Base-by-base conservation (phyloP, 2,888 invertebrate genomes). In the Acanthosoma haemorrhoidale region DNA sequence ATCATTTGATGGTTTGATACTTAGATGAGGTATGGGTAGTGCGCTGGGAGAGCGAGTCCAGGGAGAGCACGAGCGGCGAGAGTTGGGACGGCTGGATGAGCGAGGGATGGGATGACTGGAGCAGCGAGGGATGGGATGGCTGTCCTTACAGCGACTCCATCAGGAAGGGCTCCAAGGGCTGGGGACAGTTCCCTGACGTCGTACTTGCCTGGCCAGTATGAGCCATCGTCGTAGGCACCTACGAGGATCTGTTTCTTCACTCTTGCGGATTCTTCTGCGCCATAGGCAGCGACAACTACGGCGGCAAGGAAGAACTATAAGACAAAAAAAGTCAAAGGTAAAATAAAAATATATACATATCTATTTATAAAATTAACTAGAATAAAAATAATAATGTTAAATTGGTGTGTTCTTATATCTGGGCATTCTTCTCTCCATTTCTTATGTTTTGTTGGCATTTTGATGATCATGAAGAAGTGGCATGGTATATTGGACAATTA, bases 201-300 rank as follows among this genome's bases (percentile, higher is more conserved):
- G 25, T 51, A 51, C n/a, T 51, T 51, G 21, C 51, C 51, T 51
- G 51, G 51, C 51, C 51, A 51, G n/a, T 51, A 51, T 21, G 51
- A 25, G 25, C 51, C 51, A 25, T 51, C 51, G 25, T 51, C 51
- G n/a, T n/a, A n/a, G 25, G 51, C 51, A 25, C 51, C 25, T 2
- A 51, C 51, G 2, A 51, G 25, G 29, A 51, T 51, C 51, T 51
- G 51, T 25, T 51, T 51, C 51, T 51, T 51, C 25, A 29, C 25
- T n/a, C 51, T 51, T 13, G 51, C 2, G 2, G 25, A 11, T 4
- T 51, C 51, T 51, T 51, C 51, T 21, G 25, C 51, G n/a, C n/a
- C n/a, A 25, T 13, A 51, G 6, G 51, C 51, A 25, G 43, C 43
- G 3, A 51, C 51, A 2, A 51, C 51, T 6, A 51, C 51, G 13